A percentile compares a stretch with the other conserved stretches of the same genome.
phyloP scores from a whole-genome alignment of 2,888 invertebrate species.

The Antheraea yamamai region DNA sequence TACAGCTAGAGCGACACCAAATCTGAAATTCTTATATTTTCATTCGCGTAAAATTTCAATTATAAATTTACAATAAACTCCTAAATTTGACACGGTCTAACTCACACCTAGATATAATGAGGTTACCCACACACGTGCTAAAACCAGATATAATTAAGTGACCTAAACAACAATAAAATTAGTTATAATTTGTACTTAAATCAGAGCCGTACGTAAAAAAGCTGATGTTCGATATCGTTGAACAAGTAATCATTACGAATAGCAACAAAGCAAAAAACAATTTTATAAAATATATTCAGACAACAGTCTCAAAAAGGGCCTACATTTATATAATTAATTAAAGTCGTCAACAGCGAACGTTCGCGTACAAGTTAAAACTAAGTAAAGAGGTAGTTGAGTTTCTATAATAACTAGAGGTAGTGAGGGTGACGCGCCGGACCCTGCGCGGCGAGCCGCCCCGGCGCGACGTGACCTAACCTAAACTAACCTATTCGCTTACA shows the following conservation, averaged over 20 bases:
- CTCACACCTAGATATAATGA: slow-evolving; percentile 56
- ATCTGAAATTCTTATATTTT: slow-evolving; percentile 30
- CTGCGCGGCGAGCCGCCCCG: slow-evolving; percentile 73
- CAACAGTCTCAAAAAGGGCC: slow-evolving; percentile 74
- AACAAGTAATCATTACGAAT: slow-evolving; percentile 54
- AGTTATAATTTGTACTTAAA: slow-evolving; percentile 81
- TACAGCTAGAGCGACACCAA: slow-evolving; percentile 25
- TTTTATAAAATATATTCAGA: slow-evolving; percentile 77
- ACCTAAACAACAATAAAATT: slow-evolving; percentile 79
- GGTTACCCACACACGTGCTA: slow-evolving; percentile 56
- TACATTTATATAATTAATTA: slow-evolving; percentile 61
- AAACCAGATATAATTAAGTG: slow-evolving; percentile 63
- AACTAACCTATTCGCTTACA: slow-evolving; percentile 58
- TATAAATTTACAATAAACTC: slow-evolving; percentile 29
- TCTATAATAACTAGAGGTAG: slow-evolving; percentile 69
- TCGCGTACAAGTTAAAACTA: slow-evolving; percentile 72
- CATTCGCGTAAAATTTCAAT: slow-evolving; percentile 8
- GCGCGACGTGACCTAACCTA: slow-evolving; percentile 57
- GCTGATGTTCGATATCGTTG: slow-evolving; percentile 54
- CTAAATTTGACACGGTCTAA: slow-evolving; percentile 62
- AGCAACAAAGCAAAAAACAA: slow-evolving; percentile 69
- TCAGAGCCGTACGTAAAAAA: slow-evolving; percentile 73
- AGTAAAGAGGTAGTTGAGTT: slow-evolving; percentile 81
- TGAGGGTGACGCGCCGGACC: slow-evolving; percentile 67
- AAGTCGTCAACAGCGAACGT: slow-evolving; percentile 71